These are phyloP conservation scores for Gryllus bimaculatus DNA, from an alignment of 1,140 invertebrate species.

Conservation along the genomic window DNA sequence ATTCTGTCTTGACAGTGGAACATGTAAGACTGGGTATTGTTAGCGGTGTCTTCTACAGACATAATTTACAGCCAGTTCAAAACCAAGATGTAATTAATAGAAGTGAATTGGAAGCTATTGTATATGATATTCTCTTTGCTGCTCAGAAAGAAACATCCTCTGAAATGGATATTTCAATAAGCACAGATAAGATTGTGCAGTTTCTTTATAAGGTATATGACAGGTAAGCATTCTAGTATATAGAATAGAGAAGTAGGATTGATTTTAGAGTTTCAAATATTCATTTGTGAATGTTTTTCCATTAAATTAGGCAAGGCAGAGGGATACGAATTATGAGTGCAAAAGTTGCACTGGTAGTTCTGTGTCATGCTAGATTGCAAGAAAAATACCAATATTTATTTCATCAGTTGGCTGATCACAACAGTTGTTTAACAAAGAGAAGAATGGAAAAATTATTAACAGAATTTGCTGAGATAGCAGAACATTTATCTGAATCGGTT, in stretches of 20 bases:
- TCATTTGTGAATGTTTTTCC: neutral
- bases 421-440: slow-evolving; percentile 48
- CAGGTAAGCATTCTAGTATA: slow-evolving; percentile 35
- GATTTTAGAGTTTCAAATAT: neutral
- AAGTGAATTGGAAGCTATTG: slow-evolving; percentile 47
- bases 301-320: slow-evolving; percentile 27
- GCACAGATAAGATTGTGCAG: slow-evolving; percentile 48
- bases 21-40: slow-evolving; percentile 43
- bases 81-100: slow-evolving; percentile 44
- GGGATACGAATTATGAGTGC: slow-evolving; percentile 44
- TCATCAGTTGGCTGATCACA: slow-evolving; percentile 51
- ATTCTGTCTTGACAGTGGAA: slow-evolving; percentile 43
- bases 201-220: slow-evolving; percentile 55
- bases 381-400: slow-evolving; percentile 56
- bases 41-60: slow-evolving; percentile 47
- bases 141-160: slow-evolving; percentile 46
- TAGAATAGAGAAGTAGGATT: too few species aligned
- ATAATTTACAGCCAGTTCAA: slow-evolving; percentile 48
- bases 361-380: slow-evolving; percentile 46
- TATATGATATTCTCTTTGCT: slow-evolving; percentile 54
- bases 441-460: slow-evolving; percentile 44
- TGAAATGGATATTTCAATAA: slow-evolving; percentile 43
- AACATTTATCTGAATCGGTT: slow-evolving; percentile 45
- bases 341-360: slow-evolving; percentile 49
- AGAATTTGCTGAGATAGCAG: slow-evolving; percentile 41